Percentiles rank a stretch among this genome's conserved stretches.
Conservation (phyloP, 2,113 vertebrate species). For the Chitala chitala region DNA sequence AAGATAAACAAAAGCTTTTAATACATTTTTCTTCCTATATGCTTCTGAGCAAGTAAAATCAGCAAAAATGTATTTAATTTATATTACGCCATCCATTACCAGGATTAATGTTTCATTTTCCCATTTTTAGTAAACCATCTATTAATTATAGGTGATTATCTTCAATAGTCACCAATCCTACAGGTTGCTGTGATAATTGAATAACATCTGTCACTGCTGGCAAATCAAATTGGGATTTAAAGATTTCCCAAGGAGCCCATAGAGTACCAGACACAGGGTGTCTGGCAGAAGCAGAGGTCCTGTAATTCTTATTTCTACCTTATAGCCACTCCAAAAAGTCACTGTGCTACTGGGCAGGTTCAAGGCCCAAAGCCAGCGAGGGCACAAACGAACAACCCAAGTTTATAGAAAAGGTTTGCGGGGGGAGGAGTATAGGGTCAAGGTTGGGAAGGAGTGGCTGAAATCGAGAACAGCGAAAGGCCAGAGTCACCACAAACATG, state of each 20-base stretch:
- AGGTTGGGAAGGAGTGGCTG: neutral
- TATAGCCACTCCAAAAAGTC: constrained; percentile 12
- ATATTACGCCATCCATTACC: neutral
- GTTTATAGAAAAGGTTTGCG: constrained; percentile 6
- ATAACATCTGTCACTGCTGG: neutral
- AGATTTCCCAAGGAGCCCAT: neutral
- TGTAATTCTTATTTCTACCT: neutral
- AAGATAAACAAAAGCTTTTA: too few species aligned
- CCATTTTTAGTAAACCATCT: too few species aligned
- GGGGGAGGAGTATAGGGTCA: too few species aligned
- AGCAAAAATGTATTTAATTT: too few species aligned
- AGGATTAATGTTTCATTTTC: neutral
- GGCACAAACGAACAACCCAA: neutral
- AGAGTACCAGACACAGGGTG: neutral
- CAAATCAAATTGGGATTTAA: neutral
- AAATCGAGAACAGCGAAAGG: neutral
- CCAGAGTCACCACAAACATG: constrained; percentile 15
- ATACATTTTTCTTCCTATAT: too few species aligned
- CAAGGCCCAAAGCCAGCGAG: neutral
- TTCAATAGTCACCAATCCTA: neutral
- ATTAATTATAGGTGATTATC: neutral
- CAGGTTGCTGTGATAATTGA: neutral
- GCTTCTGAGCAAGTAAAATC: too few species aligned
- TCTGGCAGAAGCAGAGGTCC: neutral
- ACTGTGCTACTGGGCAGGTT: neutral